Evolutionary conservation across 2,888 invertebrate species (phyloP).

Genomic region (Campoplex nolae): DNA sequence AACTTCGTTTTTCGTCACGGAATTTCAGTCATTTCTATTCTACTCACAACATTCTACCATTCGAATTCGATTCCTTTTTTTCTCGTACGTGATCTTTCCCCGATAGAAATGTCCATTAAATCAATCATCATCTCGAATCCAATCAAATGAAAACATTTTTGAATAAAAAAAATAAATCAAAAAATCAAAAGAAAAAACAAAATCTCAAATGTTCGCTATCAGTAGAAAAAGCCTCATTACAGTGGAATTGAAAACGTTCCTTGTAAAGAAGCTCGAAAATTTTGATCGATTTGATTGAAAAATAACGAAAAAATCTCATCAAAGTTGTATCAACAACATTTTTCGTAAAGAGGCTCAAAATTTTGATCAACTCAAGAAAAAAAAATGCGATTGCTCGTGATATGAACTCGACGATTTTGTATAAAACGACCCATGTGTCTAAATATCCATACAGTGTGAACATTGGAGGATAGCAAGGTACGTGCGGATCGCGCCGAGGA

Average conservation of each 20-base stretch:
- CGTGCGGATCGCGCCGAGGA: slow-evolving; percentile 37
- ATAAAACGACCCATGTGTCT: background rate
- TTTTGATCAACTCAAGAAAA: background rate
- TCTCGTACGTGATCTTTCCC: background rate
- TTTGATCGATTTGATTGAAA: too few species aligned
- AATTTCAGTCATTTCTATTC: background rate
- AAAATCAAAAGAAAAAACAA: too few species aligned
- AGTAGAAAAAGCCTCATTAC: too few species aligned
- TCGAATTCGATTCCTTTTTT: background rate
- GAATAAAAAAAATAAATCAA: too few species aligned
- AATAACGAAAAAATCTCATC: background rate
- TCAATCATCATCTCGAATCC: background rate
- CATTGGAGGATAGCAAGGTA: slow-evolving; percentile 7
- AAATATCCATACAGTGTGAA: background rate
- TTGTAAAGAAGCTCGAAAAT: too few species aligned
- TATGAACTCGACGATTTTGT: background rate
- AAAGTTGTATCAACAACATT: background rate
- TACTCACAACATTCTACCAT: background rate
- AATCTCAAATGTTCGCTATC: background rate
- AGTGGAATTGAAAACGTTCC: too few species aligned
- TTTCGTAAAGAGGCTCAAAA: background rate
- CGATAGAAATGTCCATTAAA: background rate
- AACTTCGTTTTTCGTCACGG: background rate
- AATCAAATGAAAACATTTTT: too few species aligned
- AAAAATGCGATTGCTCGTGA: background rate